These are phyloP conservation scores for Hapalemur alaotrensis DNA, from an alignment of 2,797 vertebrate genomes.

Conservation along the genomic window DNA sequence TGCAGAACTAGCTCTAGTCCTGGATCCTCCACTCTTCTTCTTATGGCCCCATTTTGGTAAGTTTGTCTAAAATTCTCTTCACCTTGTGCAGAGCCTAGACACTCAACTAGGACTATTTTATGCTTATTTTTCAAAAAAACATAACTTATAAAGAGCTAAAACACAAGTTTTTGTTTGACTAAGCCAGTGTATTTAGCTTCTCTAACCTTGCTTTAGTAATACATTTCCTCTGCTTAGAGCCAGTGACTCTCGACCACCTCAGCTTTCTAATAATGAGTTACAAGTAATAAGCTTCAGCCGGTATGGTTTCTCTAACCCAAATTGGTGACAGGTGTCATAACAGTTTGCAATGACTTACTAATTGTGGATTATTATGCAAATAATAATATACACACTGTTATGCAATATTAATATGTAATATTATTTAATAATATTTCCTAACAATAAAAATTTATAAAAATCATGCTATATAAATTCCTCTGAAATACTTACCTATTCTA, in stretches of 20 bases:
- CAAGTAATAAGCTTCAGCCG: neutral
- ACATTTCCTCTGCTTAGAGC: neutral
- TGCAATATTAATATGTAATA: neutral
- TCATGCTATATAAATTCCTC: neutral
- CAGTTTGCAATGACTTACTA: neutral
- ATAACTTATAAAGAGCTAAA: neutral
- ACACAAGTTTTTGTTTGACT: neutral
- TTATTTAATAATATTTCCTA: neutral
- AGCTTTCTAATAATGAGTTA: neutral
- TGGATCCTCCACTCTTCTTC: too few relatives aligned
- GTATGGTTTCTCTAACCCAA: neutral
- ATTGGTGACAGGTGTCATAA: neutral
- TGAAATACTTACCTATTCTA: neutral
- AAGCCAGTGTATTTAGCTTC: neutral
- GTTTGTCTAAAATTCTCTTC: neutral
- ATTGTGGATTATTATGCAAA: neutral
- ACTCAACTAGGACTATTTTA: neutral
- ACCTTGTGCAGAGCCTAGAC: neutral
- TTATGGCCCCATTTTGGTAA: neutral
- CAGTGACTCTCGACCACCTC: neutral
- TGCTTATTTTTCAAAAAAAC: neutral
- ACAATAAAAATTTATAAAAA: neutral
- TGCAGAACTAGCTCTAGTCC: too few relatives aligned
- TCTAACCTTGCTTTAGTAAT: neutral
- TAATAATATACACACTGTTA: neutral